phyloP scores from a whole-genome alignment of 2,888 invertebrate genomes.

The Anthophora plumipes region DNA sequence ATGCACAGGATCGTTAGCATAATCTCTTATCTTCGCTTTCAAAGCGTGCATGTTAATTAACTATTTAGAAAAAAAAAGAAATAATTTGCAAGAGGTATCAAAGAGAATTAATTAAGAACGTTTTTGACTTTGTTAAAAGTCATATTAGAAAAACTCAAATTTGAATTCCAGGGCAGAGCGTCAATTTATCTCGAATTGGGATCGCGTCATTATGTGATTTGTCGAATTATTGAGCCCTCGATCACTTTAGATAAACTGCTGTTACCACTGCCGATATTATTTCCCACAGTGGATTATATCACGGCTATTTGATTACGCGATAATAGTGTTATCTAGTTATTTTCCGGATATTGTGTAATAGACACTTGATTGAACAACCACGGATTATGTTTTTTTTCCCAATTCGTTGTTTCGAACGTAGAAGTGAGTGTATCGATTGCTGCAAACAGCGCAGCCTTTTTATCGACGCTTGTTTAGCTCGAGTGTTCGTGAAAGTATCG shows the following conservation, averaged over 20 bases:
- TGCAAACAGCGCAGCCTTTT: conserved; percentile 7
- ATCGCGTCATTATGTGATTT: conserved; percentile 48
- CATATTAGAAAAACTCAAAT: neutral
- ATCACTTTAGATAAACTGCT: conserved; percentile 20
- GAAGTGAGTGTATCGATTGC: conserved; percentile 15
- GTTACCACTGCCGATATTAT: conserved; percentile 46
- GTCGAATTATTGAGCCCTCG: conserved; percentile 11
- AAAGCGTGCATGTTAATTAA: neutral
- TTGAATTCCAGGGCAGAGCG: conserved; percentile 19
- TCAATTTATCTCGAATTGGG: conserved; percentile 36
- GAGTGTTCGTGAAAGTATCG: conserved; percentile 1
- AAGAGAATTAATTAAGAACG: neutral
- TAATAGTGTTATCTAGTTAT: neutral
- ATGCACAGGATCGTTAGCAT: neutral
- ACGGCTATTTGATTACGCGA: neutral
- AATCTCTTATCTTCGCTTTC: conserved; percentile 26
- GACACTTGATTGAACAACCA: neutral
- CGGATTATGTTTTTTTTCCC: too few relatives aligned
- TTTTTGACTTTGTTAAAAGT: neutral
- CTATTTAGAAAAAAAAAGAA: neutral
- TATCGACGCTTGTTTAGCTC: conserved; percentile 25
- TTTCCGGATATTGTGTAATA: neutral
- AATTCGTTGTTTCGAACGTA: too few relatives aligned
- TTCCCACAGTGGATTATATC: conserved; percentile 45
- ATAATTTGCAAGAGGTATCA: neutral